Percentiles rank a stretch among this genome's conserved stretches.
Evolutionary conservation across 1,140 invertebrate species (phyloP).

Genomic region (Portunus trituberculatus): DNA sequence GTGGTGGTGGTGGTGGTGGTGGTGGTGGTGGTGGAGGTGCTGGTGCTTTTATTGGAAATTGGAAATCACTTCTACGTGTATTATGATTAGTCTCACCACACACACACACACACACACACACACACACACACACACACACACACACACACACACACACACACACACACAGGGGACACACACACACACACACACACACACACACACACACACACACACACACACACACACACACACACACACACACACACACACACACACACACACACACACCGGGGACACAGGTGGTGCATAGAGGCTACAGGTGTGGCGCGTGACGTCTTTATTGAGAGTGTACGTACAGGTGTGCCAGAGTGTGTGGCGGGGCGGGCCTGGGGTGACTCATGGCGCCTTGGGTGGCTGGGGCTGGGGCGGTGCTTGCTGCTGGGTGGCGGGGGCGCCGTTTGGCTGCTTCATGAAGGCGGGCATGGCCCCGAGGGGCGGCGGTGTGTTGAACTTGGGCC

Average conservation of each 20-base stretch:
- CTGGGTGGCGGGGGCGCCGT: neutral
- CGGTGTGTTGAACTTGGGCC: neutral
- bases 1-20: no score
- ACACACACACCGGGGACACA: neutral
- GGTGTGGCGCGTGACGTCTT: neutral
- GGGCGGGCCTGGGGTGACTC: neutral
- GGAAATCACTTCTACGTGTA: no score
- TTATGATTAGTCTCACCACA: no score
- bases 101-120: neutral
- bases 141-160: no score
- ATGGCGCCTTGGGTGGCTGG: neutral
- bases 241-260: constrained; percentile 40
- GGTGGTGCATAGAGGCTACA: neutral
- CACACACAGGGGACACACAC: no score
- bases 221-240: constrained; percentile 31
- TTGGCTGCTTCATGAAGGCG: constrained; percentile 33
- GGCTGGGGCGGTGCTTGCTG: neutral
- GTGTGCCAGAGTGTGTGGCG: neutral
- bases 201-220: neutral
- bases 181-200: neutral
- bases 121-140: constrained; percentile 29
- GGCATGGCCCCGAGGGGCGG: constrained; percentile 45
- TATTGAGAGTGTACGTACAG: neutral
- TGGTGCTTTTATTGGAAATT: no score
- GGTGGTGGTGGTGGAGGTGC: no score